These are phyloP conservation scores for Vannuccia rotundouncinata DNA, from an alignment of 2,888 invertebrate genomes.

Conservation along the genomic window DNA sequence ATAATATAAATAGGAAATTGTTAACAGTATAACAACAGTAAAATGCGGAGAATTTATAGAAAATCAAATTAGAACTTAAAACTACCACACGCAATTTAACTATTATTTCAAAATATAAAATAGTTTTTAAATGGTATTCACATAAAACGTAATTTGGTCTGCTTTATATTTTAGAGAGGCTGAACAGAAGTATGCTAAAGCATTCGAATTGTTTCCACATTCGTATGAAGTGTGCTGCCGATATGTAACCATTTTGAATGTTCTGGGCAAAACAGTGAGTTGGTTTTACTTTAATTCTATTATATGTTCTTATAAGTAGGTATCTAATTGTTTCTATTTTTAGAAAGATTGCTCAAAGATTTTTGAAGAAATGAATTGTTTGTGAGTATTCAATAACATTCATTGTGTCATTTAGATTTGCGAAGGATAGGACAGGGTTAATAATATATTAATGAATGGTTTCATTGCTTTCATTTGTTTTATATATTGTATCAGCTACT, in stretches of 20 bases:
- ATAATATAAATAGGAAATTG: no score
- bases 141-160: background rate
- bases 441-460: no score
- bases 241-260: background rate
- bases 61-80: no score
- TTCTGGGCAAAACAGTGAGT: background rate
- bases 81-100: no score
- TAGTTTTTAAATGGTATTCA: no score
- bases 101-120: no score
- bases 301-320: background rate
- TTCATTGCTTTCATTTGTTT: background rate
- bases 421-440: no score
- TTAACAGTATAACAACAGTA: no score
- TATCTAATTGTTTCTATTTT: background rate
- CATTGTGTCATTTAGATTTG: no score
- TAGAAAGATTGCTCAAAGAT: background rate
- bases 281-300: background rate
- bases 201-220: background rate
- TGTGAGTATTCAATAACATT: no score
- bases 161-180: background rate
- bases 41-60: no score
- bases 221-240: background rate
- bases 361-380: background rate
- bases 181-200: background rate
- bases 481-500: no score